These are phyloP conservation scores for Heterodera schachtii DNA, from an alignment of 1,140 invertebrate genomes.

Conservation along the genomic window DNA sequence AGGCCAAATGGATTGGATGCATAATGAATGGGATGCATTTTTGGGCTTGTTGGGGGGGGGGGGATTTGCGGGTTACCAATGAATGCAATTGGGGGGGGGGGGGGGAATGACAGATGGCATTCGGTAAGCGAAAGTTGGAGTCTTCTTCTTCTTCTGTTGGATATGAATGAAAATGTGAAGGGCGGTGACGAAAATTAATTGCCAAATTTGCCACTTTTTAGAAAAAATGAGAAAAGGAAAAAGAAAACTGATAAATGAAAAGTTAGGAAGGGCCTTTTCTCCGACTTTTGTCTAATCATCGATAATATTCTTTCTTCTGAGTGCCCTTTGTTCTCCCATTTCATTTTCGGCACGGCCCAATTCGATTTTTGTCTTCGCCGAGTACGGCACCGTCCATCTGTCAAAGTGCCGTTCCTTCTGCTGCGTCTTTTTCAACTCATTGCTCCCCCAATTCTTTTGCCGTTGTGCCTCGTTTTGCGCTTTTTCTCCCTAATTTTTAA, in stretches of 20 bases:
- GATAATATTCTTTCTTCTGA: too few species aligned
- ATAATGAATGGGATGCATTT: not conserved
- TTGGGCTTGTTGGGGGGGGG: not conserved
- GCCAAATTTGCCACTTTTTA: too few species aligned
- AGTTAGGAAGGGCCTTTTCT: too few species aligned
- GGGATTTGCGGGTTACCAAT: too few species aligned
- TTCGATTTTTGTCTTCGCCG: not conserved
- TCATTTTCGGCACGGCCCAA: not conserved
- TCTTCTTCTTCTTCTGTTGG: not conserved
- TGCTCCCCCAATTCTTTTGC: not conserved
- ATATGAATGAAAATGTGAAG: too few species aligned
- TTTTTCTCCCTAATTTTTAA: conserved; percentile 7
- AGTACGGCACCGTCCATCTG: not conserved
- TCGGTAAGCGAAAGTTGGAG: not conserved
- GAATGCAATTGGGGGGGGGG: too few species aligned
- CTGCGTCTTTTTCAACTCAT: not conserved
- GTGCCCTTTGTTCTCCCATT: too few species aligned
- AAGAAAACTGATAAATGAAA: too few species aligned
- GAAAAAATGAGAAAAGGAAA: too few species aligned
- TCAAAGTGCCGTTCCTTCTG: not conserved
- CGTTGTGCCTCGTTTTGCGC: not conserved
- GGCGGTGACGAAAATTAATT: too few species aligned
- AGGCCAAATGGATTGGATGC: not conserved
- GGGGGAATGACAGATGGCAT: not conserved
- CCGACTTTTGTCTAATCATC: too few species aligned